Percentiles rank a stretch among this genome's conserved stretches.
Conservation (phyloP, 2,888 invertebrate genomes). For the Machimus atricapillus region DNA sequence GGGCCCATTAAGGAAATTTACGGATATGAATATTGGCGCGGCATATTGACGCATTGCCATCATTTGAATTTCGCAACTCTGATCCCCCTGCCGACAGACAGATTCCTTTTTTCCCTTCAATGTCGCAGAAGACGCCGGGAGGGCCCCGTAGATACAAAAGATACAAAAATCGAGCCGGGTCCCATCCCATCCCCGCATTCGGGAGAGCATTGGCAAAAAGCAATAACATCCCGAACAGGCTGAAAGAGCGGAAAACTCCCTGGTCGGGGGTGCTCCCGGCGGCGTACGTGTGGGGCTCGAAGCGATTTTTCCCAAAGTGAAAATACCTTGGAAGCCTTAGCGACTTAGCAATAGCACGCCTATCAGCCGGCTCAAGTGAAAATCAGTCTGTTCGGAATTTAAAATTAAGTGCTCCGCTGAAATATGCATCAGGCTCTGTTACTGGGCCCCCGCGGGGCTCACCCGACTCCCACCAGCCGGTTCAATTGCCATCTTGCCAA, state of each 20-base stretch:
- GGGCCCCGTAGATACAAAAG: background rate
- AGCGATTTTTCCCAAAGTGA: constrained; percentile 19
- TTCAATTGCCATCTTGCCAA: constrained; percentile 33
- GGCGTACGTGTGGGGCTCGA: background rate
- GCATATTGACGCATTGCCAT: constrained; percentile 46
- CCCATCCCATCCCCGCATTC: background rate
- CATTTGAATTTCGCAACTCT: constrained; percentile 31
- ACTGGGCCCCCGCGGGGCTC: constrained; percentile 25
- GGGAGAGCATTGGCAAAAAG: constrained; percentile 21
- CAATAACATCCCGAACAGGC: background rate
- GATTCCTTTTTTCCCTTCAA: background rate
- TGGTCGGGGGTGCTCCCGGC: background rate
- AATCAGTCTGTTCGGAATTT: constrained; percentile 50
- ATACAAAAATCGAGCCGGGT: constrained; percentile 15
- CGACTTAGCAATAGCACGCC: constrained; percentile 30
- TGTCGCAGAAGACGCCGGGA: background rate
- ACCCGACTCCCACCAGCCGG: background rate
- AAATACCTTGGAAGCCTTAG: constrained; percentile 12
- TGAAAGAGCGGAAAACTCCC: background rate
- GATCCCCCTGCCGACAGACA: background rate
- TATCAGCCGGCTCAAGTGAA: constrained; percentile 45
- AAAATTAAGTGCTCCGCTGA: constrained; percentile 49
- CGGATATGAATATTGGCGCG: constrained; percentile 45
- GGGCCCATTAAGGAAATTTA: constrained; percentile 43
- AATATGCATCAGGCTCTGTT: constrained; percentile 45